These are phyloP conservation scores for Plecturocebus donacophilus DNA, from an alignment of 2,113 vertebrate species.

Conservation along the genomic window DNA sequence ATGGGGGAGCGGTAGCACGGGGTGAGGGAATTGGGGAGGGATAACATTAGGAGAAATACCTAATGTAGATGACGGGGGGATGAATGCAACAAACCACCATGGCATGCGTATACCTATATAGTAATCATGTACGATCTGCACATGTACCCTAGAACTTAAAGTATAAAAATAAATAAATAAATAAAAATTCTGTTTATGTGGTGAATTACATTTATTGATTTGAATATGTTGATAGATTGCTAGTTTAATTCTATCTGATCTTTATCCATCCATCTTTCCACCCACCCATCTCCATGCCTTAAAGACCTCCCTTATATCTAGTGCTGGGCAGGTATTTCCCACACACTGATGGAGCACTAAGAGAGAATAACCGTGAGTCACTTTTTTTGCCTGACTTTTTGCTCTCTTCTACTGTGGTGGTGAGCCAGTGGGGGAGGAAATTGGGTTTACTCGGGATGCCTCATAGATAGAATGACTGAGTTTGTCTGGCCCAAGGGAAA, in stretches of 20 bases:
- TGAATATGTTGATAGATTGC: not conserved
- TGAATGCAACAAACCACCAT: too few relatives aligned
- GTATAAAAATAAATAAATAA: too few relatives aligned
- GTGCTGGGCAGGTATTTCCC: not conserved
- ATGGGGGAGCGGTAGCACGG: too few relatives aligned
- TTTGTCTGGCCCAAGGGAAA: not conserved
- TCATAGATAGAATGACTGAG: not conserved
- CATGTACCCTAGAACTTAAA: too few relatives aligned
- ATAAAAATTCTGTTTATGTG: too few relatives aligned
- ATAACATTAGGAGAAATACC: too few relatives aligned
- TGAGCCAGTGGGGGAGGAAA: constrained; percentile 1
- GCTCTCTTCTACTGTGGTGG: not conserved
- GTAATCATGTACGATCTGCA: too few relatives aligned
- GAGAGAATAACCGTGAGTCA: not conserved
- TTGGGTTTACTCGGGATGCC: not conserved
- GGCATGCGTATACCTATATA: too few relatives aligned
- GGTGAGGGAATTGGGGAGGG: too few relatives aligned
- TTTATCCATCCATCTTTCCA: not conserved
- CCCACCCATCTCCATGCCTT: not conserved
- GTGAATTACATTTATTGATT: too few relatives aligned
- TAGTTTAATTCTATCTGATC: not conserved
- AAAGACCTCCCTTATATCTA: not conserved
- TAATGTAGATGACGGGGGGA: too few relatives aligned
- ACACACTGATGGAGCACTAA: not conserved
- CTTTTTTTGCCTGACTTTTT: not conserved